Percentiles rank a stretch among this genome's conserved stretches.
These are phyloP conservation scores for Pangasius larnaudii DNA, from an alignment of 2,797 vertebrate species.

Conservation along the genomic window DNA sequence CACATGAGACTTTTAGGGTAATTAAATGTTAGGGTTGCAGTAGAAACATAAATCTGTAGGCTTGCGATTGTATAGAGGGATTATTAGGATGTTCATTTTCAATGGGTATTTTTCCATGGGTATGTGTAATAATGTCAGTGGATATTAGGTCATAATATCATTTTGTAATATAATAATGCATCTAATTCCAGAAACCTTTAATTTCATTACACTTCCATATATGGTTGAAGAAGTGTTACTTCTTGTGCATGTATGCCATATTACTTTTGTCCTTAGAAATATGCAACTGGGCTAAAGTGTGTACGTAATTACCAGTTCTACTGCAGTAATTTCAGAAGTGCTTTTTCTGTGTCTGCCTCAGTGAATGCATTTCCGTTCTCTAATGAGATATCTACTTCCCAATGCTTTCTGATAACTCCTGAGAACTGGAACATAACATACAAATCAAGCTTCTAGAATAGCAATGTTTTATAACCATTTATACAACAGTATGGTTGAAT, in stretches of 20 bases:
- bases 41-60: no score
- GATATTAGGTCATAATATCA: neutral
- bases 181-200: neutral
- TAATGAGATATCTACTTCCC: neutral
- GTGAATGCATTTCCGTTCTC: conserved; percentile 8
- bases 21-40: neutral
- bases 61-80: neutral
- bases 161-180: neutral
- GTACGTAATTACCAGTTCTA: neutral
- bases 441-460: neutral
- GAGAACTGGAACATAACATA: neutral
- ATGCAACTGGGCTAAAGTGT: neutral
- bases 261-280: neutral
- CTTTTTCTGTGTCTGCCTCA: neutral
- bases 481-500: neutral
- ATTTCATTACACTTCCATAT: neutral
- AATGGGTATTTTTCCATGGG: neutral
- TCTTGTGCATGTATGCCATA: neutral
- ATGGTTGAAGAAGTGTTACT: neutral
- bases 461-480: neutral
- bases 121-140: neutral
- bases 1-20: neutral
- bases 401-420: neutral
- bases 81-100: neutral
- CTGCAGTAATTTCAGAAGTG: conserved; percentile 17